Conservation (phyloP, 2,888 invertebrate genomes). For the Cosmopolites sordidus region DNA sequence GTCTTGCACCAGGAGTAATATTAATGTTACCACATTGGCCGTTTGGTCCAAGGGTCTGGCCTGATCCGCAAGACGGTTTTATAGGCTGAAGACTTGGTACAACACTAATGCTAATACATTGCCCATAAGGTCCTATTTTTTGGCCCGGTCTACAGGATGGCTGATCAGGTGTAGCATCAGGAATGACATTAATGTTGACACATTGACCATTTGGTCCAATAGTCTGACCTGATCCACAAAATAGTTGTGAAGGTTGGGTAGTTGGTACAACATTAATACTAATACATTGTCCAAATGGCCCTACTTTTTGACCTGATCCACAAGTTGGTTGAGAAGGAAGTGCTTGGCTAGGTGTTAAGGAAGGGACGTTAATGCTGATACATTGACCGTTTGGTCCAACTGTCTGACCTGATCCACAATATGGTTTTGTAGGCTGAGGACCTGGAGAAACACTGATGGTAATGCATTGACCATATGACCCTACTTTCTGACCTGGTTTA, state of each 20-base stretch:
- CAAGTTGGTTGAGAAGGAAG: background rate
- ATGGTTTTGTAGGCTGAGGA: background rate
- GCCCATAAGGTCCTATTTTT: background rate
- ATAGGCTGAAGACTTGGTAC: background rate
- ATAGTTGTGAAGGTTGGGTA: background rate
- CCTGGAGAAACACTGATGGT: background rate
- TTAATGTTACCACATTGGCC: slow-evolving; percentile 15
- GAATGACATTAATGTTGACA: background rate
- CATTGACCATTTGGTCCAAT: slow-evolving; percentile 19
- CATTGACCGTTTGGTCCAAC: slow-evolving; percentile 19
- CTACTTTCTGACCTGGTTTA: background rate
- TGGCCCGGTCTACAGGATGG: background rate
- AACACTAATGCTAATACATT: background rate
- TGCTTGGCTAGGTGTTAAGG: slow-evolving; percentile 7
- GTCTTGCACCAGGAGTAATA: background rate
- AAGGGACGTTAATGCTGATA: background rate
- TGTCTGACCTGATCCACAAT: slow-evolving; percentile 14
- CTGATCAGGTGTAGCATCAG: slow-evolving; percentile 5
- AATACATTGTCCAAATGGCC: background rate
- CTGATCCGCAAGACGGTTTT: slow-evolving; percentile 17
- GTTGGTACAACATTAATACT: background rate
- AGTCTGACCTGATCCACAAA: slow-evolving; percentile 14
- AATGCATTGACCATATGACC: background rate
- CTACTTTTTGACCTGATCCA: background rate
- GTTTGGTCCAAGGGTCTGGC: slow-evolving; percentile 15